Percentiles rank a stretch among this genome's conserved stretches.
Evolutionary conservation across 2,888 invertebrate genomes (phyloP).

Genomic region (Limnephilus auricula): DNA sequence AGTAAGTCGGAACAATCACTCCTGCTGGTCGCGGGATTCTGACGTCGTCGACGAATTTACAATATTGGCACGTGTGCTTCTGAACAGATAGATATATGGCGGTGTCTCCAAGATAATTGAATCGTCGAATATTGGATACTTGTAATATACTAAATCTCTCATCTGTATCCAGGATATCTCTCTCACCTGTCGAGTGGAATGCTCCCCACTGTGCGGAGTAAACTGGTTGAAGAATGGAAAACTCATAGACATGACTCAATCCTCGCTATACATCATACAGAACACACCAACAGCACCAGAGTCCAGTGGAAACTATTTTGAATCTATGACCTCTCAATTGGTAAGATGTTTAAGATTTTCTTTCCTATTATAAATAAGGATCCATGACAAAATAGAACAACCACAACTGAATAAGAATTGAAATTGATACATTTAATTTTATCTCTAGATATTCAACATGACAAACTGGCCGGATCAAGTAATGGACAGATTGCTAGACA

Average conservation of each 20-base stretch:
- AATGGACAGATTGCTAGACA: conserved; percentile 83
- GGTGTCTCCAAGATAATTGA: too few relatives aligned
- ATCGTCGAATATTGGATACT: too few relatives aligned
- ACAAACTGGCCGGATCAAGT: conserved; percentile 84
- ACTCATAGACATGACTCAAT: conserved; percentile 76
- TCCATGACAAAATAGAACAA: too few relatives aligned
- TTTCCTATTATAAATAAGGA: too few relatives aligned
- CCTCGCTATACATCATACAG: conserved; percentile 80
- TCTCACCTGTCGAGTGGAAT: conserved; percentile 87
- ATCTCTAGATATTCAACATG: conserved; percentile 82
- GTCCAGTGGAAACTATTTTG: conserved; percentile 84
- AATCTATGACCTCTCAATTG: conserved; percentile 86
- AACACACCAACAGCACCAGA: conserved; percentile 81
- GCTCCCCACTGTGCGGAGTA: conserved; percentile 85
- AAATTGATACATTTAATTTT: conserved; percentile 41
- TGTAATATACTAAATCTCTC: background rate
- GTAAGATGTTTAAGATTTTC: conserved; percentile 68
- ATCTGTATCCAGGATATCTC: conserved; percentile 74
- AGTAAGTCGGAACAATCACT: too few relatives aligned
- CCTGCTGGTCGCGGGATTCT: too few relatives aligned
- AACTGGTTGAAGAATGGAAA: conserved; percentile 85
- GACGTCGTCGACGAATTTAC: too few relatives aligned
- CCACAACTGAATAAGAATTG: background rate
- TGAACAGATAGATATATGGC: too few relatives aligned
- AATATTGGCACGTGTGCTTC: too few relatives aligned